Conservation (phyloP, 2,888 invertebrate genomes). For the Oegoconia quadripuncta region DNA sequence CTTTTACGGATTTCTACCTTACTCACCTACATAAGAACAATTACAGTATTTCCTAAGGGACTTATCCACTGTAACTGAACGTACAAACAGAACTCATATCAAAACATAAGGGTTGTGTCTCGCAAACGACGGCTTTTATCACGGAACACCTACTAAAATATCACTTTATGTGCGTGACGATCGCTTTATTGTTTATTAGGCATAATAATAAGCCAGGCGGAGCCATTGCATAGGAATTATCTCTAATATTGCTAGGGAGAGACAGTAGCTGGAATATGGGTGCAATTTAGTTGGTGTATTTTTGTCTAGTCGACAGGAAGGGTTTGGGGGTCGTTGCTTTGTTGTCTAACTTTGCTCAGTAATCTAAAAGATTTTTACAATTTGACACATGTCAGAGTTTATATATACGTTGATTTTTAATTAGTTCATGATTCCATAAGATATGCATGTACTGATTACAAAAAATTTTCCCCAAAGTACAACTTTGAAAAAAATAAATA, state of each 20-base stretch:
- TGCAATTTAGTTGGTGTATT: neutral
- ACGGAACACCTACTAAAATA: slow-evolving; percentile 44
- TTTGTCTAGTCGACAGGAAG: slow-evolving; percentile 9
- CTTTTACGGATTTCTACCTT: no score
- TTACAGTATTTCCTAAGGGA: neutral
- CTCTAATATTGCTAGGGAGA: slow-evolving; percentile 30
- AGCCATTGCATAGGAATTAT: slow-evolving; percentile 43
- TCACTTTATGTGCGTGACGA: slow-evolving; percentile 46
- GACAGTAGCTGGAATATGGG: slow-evolving; percentile 1
- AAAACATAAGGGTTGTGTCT: slow-evolving; percentile 32
- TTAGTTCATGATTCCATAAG: no score
- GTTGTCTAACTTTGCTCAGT: no score
- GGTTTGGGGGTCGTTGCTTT: no score
- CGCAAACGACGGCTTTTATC: slow-evolving; percentile 45
- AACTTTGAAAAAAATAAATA: no score
- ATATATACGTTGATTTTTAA: no score
- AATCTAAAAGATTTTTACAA: no score
- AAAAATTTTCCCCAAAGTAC: no score
- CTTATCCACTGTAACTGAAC: slow-evolving; percentile 23
- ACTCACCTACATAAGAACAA: neutral
- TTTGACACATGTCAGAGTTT: no score
- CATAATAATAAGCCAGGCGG: slow-evolving; percentile 37
- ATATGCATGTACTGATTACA: no score
- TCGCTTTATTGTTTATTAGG: slow-evolving; percentile 50
- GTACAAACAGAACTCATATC: slow-evolving; percentile 7